phyloP scores from a whole-genome alignment of 1,140 invertebrate genomes.

The Rhopalosiphum padi region DNA sequence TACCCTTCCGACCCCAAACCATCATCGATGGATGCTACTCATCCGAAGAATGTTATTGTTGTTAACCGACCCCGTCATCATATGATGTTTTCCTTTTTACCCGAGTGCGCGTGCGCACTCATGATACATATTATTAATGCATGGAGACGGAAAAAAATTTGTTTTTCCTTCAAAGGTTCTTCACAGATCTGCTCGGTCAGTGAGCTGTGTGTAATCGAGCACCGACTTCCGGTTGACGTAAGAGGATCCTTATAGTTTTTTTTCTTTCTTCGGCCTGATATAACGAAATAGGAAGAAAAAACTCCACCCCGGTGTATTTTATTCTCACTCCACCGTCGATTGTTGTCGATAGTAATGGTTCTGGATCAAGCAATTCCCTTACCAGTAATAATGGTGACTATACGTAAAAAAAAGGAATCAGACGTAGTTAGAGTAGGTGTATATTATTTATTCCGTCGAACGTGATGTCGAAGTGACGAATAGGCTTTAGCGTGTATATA shows the following conservation, averaged over 20 bases:
- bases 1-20: constrained; percentile 6
- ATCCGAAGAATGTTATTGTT: constrained; percentile 45
- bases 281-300: not conserved
- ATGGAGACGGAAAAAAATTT: not conserved
- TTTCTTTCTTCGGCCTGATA: not conserved
- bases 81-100: not conserved
- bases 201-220: constrained; percentile 38
- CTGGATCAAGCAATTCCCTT: constrained; percentile 4
- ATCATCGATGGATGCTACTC: not conserved
- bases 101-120: not conserved
- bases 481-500: not conserved
- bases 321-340: not conserved
- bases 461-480: not conserved
- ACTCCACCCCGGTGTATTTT: not conserved
- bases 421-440: no score
- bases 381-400: not conserved
- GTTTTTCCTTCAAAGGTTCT: constrained; percentile 26
- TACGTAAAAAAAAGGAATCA: not conserved
- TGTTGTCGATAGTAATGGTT: not conserved
- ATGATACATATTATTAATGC: constrained; percentile 37
- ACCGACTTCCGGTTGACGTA: not conserved
- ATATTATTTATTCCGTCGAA: not conserved
- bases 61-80: not conserved
- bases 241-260: not conserved
- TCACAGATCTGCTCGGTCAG: not conserved